phyloP scores from a whole-genome alignment of 2,797 vertebrate genomes.

The Phoebastria nigripes region DNA sequence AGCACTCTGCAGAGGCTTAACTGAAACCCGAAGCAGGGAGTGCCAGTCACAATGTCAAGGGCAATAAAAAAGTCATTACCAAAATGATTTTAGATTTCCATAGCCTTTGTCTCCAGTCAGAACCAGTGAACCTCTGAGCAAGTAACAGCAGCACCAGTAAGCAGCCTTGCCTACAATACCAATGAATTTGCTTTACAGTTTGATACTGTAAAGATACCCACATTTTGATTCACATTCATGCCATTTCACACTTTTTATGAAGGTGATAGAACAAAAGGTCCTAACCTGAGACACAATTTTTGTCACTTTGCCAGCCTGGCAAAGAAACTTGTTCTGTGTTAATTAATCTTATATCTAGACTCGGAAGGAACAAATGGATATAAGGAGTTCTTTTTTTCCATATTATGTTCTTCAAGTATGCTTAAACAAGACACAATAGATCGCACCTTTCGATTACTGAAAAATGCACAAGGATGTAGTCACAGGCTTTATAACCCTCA shows the following conservation, averaged over 20 bases:
- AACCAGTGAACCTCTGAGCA: background rate
- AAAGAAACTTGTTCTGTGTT: background rate
- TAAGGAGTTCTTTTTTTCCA: background rate
- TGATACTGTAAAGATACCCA: background rate
- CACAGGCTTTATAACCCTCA: background rate
- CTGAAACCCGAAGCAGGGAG: background rate
- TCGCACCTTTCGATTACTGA: background rate
- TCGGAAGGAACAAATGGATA: background rate
- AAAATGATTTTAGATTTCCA: background rate
- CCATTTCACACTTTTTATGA: background rate
- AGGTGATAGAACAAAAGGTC: background rate
- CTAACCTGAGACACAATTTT: background rate
- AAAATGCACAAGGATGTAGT: background rate
- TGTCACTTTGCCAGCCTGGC: background rate
- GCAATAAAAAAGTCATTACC: background rate
- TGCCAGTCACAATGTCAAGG: fast-evolving
- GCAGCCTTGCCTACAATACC: background rate
- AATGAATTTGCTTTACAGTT: background rate
- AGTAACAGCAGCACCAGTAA: background rate
- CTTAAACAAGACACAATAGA: background rate
- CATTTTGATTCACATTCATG: background rate
- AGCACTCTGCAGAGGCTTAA: background rate
- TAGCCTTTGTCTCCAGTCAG: background rate
- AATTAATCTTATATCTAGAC: background rate
- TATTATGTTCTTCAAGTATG: background rate